phyloP scores from a whole-genome alignment of 64 coral and sea anemone species.

The Stichodactyla mertensii region DNA sequence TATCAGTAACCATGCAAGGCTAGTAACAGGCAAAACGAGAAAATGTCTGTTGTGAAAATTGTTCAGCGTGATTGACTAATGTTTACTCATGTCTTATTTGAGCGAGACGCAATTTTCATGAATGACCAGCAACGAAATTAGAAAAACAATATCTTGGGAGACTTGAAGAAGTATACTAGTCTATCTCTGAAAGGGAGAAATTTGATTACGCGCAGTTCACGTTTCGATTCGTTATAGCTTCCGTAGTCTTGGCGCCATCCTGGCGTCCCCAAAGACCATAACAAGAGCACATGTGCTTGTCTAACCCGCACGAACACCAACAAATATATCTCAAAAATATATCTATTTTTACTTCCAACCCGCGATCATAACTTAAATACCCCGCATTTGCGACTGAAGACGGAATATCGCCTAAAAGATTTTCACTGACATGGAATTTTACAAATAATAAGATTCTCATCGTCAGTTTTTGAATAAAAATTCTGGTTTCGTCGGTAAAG shows the following conservation, averaged over 20 bases:
- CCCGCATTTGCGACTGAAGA: neutral
- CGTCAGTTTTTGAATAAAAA: neutral
- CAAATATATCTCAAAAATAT: neutral
- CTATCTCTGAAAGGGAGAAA: neutral
- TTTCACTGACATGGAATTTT: no score
- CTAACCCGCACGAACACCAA: neutral
- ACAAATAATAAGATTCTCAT: no score
- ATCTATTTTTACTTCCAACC: neutral
- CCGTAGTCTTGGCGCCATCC: neutral
- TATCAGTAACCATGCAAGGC: neutral
- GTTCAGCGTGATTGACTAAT: constrained; percentile 2
- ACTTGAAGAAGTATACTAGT: neutral
- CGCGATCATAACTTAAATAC: neutral
- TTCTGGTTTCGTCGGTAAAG: neutral
- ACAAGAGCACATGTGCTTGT: neutral
- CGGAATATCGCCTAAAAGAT: neutral
- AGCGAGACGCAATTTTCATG: neutral
- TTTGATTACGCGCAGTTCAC: neutral
- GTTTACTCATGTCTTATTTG: neutral
- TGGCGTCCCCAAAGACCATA: neutral
- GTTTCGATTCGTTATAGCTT: neutral
- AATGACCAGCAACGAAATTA: neutral
- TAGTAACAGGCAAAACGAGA: neutral
- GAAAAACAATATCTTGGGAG: neutral
- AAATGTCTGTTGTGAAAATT: neutral